Conservation (phyloP, 1,140 invertebrate species). For the Tyrophagus putrescentiae region DNA sequence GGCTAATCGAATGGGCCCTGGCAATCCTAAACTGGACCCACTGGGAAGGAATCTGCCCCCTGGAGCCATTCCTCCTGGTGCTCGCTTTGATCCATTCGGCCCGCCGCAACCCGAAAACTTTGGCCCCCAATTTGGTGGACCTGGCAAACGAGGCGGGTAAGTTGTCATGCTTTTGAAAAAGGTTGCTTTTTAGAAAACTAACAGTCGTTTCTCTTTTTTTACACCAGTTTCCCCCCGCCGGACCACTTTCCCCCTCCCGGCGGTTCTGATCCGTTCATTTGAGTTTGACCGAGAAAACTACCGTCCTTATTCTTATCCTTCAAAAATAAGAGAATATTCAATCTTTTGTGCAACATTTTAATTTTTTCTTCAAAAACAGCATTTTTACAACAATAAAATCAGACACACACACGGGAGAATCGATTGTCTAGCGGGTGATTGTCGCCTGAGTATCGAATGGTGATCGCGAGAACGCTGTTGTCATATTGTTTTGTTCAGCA, state of each 20-base stretch:
- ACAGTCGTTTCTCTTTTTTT: background rate
- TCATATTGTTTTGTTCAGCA: too few species aligned
- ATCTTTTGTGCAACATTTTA: background rate
- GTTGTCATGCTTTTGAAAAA: too few species aligned
- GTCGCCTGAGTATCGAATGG: too few species aligned
- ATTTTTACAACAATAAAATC: background rate
- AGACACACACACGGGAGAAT: background rate
- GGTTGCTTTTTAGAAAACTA: background rate
- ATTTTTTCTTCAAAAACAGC: background rate
- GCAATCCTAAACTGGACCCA: background rate
- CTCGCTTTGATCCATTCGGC: conserved; percentile 2
- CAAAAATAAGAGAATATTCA: background rate
- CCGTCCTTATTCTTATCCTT: too few species aligned
- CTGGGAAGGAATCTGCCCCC: background rate
- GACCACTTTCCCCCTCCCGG: conserved; percentile 8
- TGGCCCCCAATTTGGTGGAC: background rate
- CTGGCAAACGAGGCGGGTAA: too few species aligned
- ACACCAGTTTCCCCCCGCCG: conserved; percentile 6
- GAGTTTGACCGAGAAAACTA: too few species aligned
- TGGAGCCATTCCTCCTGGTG: conserved; percentile 2
- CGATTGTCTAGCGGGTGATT: too few species aligned
- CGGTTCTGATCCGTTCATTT: background rate
- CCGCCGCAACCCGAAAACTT: background rate
- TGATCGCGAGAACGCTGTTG: too few species aligned
- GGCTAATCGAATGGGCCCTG: background rate